Conservation (phyloP, 2,888 invertebrate genomes). For the Ornithoptera priamus region DNA sequence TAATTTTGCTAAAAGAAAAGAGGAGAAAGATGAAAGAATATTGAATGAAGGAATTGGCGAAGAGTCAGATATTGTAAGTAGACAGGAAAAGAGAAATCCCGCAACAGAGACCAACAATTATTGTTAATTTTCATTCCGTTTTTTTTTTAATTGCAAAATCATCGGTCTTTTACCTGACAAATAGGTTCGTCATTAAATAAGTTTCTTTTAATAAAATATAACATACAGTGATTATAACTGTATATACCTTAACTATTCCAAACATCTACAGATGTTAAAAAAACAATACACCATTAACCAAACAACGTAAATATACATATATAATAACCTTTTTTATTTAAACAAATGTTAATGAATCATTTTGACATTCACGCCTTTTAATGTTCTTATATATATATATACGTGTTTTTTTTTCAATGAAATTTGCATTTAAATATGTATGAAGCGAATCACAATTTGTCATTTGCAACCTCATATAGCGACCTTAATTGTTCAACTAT, state of each 20-base stretch:
- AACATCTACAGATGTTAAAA: background rate
- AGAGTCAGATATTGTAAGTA: too few species aligned
- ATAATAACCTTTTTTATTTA: background rate
- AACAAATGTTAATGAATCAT: conserved; percentile 10
- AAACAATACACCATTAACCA: conserved; percentile 12
- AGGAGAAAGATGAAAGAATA: too few species aligned
- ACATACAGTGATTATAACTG: background rate
- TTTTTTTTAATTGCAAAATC: too few species aligned
- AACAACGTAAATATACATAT: conserved; percentile 6
- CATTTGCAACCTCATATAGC: background rate
- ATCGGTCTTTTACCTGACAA: too few species aligned
- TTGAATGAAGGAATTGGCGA: too few species aligned
- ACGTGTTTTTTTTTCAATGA: conserved; percentile 8
- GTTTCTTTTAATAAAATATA: background rate
- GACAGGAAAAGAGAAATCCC: too few species aligned
- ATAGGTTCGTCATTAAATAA: too few species aligned
- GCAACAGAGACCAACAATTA: too few species aligned
- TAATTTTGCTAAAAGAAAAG: too few species aligned
- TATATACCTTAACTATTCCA: background rate
- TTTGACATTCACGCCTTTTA: conserved; percentile 4
- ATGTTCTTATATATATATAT: conserved; percentile 16
- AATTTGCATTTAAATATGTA: conserved; percentile 10
- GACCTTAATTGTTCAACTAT: conserved; percentile 23
- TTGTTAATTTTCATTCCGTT: too few species aligned
- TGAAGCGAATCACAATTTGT: conserved; percentile 1